Conservation (phyloP, 1,140 invertebrate genomes). For the Euwallacea similis region DNA sequence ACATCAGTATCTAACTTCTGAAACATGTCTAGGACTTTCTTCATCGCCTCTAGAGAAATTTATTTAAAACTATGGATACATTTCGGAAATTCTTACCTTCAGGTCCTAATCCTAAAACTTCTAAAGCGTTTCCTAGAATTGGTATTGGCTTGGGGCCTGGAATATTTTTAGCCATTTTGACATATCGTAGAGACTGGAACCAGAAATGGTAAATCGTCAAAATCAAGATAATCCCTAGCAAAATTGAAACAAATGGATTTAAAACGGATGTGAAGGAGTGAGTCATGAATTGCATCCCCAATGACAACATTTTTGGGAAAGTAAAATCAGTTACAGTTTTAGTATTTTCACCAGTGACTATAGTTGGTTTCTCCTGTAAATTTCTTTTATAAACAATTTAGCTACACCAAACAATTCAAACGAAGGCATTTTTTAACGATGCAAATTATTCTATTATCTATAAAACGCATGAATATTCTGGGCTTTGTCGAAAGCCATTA, state of each 20-base stretch:
- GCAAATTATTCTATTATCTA: too few relatives aligned
- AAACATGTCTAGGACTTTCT: conserved; percentile 9
- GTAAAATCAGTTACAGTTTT: too few relatives aligned
- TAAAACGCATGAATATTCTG: too few relatives aligned
- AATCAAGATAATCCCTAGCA: conserved; percentile 17
- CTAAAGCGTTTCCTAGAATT: conserved; percentile 35
- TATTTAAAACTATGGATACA: not conserved
- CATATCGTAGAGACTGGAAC: conserved; percentile 36
- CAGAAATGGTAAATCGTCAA: conserved; percentile 34
- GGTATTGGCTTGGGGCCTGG: conserved; percentile 29
- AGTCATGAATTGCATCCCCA: too few relatives aligned
- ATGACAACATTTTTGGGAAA: too few relatives aligned
- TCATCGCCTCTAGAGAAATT: conserved; percentile 27
- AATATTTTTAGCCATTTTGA: conserved; percentile 36
- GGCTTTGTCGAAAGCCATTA: too few relatives aligned
- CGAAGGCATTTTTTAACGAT: too few relatives aligned
- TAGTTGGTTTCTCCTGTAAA: too few relatives aligned
- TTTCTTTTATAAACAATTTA: too few relatives aligned
- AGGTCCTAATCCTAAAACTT: conserved; percentile 27
- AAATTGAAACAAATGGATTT: conserved; percentile 5
- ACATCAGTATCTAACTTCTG: conserved; percentile 19
- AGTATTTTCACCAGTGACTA: too few relatives aligned
- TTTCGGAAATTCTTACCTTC: conserved; percentile 11
- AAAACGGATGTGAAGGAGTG: not conserved
- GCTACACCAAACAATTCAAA: too few relatives aligned